These are phyloP conservation scores for Hydractinia symbiolongicarpus DNA, from an alignment of 30 jellyfish, hydroid and myxozoan genomes.

Conservation along the genomic window DNA sequence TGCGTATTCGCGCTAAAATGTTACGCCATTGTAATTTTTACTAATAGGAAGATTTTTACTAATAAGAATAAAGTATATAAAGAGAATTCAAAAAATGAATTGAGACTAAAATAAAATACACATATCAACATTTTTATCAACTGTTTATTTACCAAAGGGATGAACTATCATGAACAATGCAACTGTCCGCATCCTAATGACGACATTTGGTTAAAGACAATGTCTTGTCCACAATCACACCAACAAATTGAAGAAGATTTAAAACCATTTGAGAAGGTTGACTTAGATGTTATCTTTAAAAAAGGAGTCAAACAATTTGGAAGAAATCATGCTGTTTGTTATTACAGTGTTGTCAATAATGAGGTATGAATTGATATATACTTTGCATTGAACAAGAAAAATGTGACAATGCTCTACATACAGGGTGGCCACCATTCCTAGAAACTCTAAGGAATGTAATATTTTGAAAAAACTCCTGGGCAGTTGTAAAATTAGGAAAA, in stretches of 20 bases:
- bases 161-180: conserved; percentile 55
- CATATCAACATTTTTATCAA: not conserved
- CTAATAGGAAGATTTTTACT: too few relatives aligned
- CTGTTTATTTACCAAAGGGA: conserved; percentile 25
- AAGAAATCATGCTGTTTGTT: conserved; percentile 52
- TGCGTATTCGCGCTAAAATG: too few relatives aligned
- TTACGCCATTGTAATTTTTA: too few relatives aligned
- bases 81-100: not conserved
- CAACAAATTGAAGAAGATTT: conserved; percentile 56
- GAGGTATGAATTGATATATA: conserved; percentile 30
- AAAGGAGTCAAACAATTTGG: conserved; percentile 39
- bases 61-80: not conserved
- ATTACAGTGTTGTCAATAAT: conserved; percentile 53
- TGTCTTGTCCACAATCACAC: conserved; percentile 55
- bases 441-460: too few relatives aligned
- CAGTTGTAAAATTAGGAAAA: too few relatives aligned
- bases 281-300: conserved; percentile 34
- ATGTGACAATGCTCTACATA: too few relatives aligned
- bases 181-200: conserved; percentile 60
- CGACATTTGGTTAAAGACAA: conserved; percentile 39
- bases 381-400: too few relatives aligned
- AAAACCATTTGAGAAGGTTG: conserved; percentile 49
- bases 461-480: too few relatives aligned
- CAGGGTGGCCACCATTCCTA: too few relatives aligned
- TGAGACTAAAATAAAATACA: too few relatives aligned